Evolutionary conservation across 2,113 vertebrate genomes (phyloP).

Genomic region (Hippocampus barbouri): DNA sequence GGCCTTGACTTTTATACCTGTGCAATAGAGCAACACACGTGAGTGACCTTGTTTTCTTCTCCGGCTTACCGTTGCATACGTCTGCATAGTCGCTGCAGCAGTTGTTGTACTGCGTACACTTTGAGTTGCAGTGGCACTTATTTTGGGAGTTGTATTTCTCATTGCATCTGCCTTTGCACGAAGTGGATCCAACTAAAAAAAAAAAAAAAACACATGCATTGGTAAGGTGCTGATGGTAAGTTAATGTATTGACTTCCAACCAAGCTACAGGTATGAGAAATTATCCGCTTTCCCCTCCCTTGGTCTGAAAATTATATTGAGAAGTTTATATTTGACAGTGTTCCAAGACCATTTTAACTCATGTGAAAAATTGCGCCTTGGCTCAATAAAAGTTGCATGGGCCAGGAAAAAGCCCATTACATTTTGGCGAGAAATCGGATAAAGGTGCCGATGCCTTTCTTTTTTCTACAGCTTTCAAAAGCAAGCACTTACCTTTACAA

Average conservation of each 20-base stretch:
- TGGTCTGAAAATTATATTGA: background rate
- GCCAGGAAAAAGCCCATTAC: too few species aligned
- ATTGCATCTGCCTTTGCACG: constrained; percentile 77
- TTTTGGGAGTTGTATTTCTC: constrained; percentile 71
- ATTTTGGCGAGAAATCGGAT: too few species aligned
- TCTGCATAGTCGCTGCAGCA: constrained; percentile 74
- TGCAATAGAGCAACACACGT: background rate
- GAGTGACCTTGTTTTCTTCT: background rate
- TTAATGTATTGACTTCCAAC: background rate
- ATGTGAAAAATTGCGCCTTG: background rate
- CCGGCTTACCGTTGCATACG: constrained; percentile 71
- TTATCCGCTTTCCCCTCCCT: background rate
- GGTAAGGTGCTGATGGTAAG: background rate
- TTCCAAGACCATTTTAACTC: background rate
- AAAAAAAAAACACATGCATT: background rate
- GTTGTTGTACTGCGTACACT: constrained; percentile 58
- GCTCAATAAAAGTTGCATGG: background rate
- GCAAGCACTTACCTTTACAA: constrained; percentile 44
- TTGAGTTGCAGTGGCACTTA: constrained; percentile 76
- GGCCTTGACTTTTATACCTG: too few species aligned
- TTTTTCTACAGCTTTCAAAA: background rate
- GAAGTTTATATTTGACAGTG: background rate
- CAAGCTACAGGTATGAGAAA: background rate
- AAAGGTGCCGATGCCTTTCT: background rate
- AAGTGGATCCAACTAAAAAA: constrained; percentile 32